phyloP scores from a whole-genome alignment of 2,888 invertebrate genomes.

The Eristalis intricaria region DNA sequence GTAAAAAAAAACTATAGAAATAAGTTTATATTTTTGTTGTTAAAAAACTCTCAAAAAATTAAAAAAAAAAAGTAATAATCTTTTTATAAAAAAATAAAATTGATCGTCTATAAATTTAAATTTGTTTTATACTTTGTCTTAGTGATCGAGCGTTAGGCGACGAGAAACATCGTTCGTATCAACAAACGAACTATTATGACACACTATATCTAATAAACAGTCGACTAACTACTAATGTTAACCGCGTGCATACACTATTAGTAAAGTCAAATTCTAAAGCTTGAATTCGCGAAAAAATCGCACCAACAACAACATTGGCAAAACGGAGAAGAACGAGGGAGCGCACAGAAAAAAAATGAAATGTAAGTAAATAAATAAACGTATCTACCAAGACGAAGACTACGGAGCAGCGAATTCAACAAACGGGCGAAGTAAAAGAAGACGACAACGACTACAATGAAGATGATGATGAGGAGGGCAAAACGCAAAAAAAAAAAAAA shows the following conservation, averaged over 20 bases:
- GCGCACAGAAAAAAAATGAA: conserved; percentile 25
- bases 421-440: conserved; percentile 60
- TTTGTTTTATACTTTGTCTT: conserved; percentile 15
- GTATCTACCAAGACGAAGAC: conserved; percentile 62
- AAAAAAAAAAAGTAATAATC: not conserved
- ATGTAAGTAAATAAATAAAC: conserved; percentile 64
- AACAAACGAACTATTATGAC: conserved; percentile 72
- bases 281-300: conserved; percentile 69
- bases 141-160: conserved; percentile 50
- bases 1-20: not conserved
- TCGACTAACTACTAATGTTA: conserved; percentile 75
- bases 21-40: not conserved
- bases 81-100: not conserved
- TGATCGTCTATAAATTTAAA: conserved; percentile 24
- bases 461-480: conserved; percentile 54
- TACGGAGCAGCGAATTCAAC: conserved; percentile 39
- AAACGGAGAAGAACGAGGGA: conserved; percentile 60
- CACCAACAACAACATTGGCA: conserved; percentile 59
- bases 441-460: conserved; percentile 69
- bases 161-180: conserved; percentile 51
- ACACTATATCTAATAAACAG: conserved; percentile 75
- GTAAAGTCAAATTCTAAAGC: conserved; percentile 73
- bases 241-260: conserved; percentile 75
- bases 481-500: conserved; percentile 29
- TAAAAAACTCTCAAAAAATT: conserved; percentile 1